phyloP scores from a whole-genome alignment of 2,888 invertebrate genomes.

The Liposcelis brunnea region DNA sequence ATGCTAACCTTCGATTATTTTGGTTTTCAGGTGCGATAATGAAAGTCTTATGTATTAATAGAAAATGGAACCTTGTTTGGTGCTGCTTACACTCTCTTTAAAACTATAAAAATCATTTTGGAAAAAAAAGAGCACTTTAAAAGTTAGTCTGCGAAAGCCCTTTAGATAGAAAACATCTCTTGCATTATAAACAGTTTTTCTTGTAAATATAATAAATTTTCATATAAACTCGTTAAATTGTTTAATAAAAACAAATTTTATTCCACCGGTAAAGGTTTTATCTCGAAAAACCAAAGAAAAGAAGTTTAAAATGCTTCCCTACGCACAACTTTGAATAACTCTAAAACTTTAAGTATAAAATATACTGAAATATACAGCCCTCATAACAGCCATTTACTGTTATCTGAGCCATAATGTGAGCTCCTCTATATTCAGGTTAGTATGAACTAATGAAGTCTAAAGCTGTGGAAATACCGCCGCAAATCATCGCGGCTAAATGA shows the following conservation, averaged over 20 bases:
- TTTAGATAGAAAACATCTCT: not conserved
- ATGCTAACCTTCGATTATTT: no score
- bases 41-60: no score
- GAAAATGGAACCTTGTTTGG: no score
- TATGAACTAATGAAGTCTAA: not conserved
- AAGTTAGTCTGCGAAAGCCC: no score
- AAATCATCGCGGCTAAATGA: not conserved
- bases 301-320: slow-evolving; percentile 4
- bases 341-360: slow-evolving; percentile 2
- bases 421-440: not conserved
- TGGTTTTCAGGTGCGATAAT: no score
- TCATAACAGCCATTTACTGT: slow-evolving; percentile 3
- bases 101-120: no score
- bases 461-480: no score
- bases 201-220: slow-evolving; percentile 8
- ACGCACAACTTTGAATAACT: slow-evolving; percentile 5
- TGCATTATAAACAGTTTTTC: slow-evolving; percentile 9
- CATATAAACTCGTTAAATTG: slow-evolving; percentile 2
- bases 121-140: no score
- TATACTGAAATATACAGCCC: not conserved
- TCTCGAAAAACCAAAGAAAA: slow-evolving; percentile 1
- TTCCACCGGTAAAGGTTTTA: not conserved
- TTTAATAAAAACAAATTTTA: slow-evolving; percentile 9
- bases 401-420: not conserved
- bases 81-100: no score